These are phyloP conservation scores for Liopterus haemorrhoidalis DNA, from an alignment of 2,888 invertebrate species.

Conservation along the genomic window DNA sequence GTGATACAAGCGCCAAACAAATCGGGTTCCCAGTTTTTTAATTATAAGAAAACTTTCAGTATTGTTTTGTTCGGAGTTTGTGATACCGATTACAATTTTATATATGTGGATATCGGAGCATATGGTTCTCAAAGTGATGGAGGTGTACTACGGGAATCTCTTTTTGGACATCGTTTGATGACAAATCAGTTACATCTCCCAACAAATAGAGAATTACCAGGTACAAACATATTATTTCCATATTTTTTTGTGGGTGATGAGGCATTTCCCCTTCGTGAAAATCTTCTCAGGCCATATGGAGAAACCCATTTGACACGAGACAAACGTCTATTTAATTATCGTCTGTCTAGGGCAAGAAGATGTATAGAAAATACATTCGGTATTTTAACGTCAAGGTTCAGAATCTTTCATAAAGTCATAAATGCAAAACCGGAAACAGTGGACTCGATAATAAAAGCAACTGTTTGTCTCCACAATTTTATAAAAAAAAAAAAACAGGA, in stretches of 20 bases:
- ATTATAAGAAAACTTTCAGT: too few relatives aligned
- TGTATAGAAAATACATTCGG: too few relatives aligned
- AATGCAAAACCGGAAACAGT: conserved; percentile 5
- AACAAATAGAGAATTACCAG: conserved; percentile 4
- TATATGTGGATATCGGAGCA: not conserved
- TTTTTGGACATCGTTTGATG: conserved; percentile 17
- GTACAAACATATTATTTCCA: conserved; percentile 8
- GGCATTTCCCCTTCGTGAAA: conserved; percentile 14
- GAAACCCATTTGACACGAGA: too few relatives aligned
- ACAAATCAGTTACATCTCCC: conserved; percentile 15
- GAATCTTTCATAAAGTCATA: conserved; percentile 14
- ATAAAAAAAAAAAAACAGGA: too few relatives aligned
- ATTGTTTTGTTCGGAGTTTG: too few relatives aligned
- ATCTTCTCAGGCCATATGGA: conserved; percentile 20
- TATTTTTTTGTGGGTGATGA: conserved; percentile 22
- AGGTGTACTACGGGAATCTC: too few relatives aligned
- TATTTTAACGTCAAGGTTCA: too few relatives aligned
- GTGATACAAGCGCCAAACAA: not conserved
- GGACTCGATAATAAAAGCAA: conserved; percentile 1
- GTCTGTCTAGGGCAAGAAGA: too few relatives aligned
- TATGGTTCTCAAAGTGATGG: conserved; percentile 7
- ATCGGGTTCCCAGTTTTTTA: conserved; percentile 1
- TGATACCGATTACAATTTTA: conserved; percentile 1
- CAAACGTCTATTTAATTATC: too few relatives aligned
- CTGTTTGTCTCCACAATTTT: conserved; percentile 3